These are phyloP conservation scores for Timandra comae DNA, from an alignment of 2,888 invertebrate species.

Conservation along the genomic window DNA sequence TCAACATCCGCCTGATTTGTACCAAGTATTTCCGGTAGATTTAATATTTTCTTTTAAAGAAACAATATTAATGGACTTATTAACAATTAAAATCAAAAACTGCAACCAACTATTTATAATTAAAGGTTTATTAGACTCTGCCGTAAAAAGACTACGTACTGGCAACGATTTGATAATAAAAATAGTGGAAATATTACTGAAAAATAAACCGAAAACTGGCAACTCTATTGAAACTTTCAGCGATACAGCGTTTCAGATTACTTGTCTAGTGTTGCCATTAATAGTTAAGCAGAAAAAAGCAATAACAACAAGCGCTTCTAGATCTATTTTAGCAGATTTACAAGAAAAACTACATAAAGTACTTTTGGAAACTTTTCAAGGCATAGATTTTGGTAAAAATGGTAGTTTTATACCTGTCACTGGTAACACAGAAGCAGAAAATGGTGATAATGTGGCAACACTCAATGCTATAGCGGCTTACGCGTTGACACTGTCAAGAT, in stretches of 20 bases:
- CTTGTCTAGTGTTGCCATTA: constrained; percentile 53
- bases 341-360: constrained; percentile 59
- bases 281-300: constrained; percentile 61
- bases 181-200: constrained; percentile 49
- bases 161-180: constrained; percentile 55
- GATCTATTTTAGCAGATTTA: constrained; percentile 57
- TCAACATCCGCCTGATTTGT: constrained; percentile 57
- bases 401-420: constrained; percentile 23
- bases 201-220: constrained; percentile 34
- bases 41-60: constrained; percentile 54
- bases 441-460: constrained; percentile 44
- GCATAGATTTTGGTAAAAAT: constrained; percentile 44
- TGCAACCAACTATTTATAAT: constrained; percentile 45
- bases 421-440: constrained; percentile 43
- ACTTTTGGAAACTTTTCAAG: constrained; percentile 53
- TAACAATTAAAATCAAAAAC: constrained; percentile 53
- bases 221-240: constrained; percentile 47
- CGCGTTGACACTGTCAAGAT: constrained; percentile 55
- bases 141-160: constrained; percentile 56
- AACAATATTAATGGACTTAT: constrained; percentile 39
- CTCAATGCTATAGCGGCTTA: constrained; percentile 63
- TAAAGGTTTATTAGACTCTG: constrained; percentile 51
- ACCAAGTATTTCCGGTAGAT: constrained; percentile 53
- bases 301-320: constrained; percentile 49
- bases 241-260: constrained; percentile 59